Evolutionary conservation across 2,888 invertebrate species (phyloP), one percentile per base, ranked within the genome.

Genomic region (Drosophila anomelani): DNA sequence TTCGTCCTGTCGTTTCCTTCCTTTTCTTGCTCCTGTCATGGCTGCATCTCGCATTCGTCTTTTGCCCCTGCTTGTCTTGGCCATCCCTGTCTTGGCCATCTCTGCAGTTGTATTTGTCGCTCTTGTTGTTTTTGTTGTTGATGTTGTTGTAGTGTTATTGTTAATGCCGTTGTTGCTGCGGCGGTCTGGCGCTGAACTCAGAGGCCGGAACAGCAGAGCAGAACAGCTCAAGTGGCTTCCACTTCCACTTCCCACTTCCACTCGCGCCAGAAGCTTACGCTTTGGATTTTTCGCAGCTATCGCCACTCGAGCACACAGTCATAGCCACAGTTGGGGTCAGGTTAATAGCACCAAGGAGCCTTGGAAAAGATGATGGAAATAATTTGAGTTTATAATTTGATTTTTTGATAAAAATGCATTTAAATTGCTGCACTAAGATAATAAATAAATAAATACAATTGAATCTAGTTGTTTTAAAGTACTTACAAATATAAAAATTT

Each of bases 261-360:
- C 77, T 81, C 75, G 75, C 78, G 76, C 69, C 77, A 79, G 41
- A 69, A 88, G 81, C 85, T 83, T 89, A 86, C 85, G 90, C 85
- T 81, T 88, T 90, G 86, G 88, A 86, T 79, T 87, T 81, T 88
- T 78, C 77, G 78, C 79, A 88, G 89, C 82, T 85, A 88, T 88
- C 85, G 85, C 84, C 84, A 89, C 87, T 90, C 85, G 77, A 90
- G 84, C 87, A 89, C 85, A 85, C 77, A 83, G 68, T 79, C 66
- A 68, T 75, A 75, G 41, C 13, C 43, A 57, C 66, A 63, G 60
- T 44, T 5, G 36, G 0, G 51, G 43, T 13, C 9, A 26, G 15
- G 4, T 13, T 15, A 51, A 9, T 66, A 66, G 34, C 26, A 41
- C 15, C 13, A 20, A 51, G 32, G 12, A 20, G 41, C 3, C n/a